These are phyloP conservation scores for Nycticorax nycticorax DNA, from an alignment of 2,113 vertebrate genomes.

Conservation along the genomic window DNA sequence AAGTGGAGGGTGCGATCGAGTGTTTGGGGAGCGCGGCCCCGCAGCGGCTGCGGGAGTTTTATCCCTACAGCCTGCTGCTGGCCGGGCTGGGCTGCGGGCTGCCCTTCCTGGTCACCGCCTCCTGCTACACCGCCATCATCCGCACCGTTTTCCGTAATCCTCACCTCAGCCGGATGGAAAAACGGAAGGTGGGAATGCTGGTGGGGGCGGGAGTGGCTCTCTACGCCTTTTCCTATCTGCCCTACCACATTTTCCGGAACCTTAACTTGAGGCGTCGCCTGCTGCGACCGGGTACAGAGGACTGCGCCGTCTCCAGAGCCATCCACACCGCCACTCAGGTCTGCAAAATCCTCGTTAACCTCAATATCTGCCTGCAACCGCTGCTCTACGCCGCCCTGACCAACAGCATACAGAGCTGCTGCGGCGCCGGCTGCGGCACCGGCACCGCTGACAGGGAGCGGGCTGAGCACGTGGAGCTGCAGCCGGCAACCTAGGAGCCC, in stretches of 20 bases:
- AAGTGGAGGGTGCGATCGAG: accelerated
- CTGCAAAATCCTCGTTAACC: slow-evolving; percentile 72
- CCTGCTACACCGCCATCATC: slow-evolving; percentile 72
- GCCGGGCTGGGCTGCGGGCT: slow-evolving; percentile 71
- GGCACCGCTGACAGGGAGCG: accelerated
- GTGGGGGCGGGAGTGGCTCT: slow-evolving; percentile 71
- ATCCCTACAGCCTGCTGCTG: slow-evolving; percentile 71
- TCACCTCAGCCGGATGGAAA: slow-evolving; percentile 61
- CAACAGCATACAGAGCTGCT: slow-evolving; percentile 72
- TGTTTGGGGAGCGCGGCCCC: slow-evolving; percentile 49
- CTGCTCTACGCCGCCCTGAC: slow-evolving; percentile 81
- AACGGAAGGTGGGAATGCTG: slow-evolving; percentile 73
- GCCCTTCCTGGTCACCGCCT: slow-evolving; percentile 78
- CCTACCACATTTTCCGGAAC: slow-evolving; percentile 75
- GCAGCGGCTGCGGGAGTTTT: background rate
- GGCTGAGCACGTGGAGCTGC: background rate
- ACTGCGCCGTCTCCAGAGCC: accelerated
- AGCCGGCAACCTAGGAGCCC: accelerated
- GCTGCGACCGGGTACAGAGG: accelerated
- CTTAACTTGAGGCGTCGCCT: slow-evolving; percentile 34
- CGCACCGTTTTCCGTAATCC: slow-evolving; percentile 69
- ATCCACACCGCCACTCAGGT: slow-evolving; percentile 70
- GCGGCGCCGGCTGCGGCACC: background rate
- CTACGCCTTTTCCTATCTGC: slow-evolving; percentile 81
- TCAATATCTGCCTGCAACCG: slow-evolving; percentile 86